Percentiles rank a stretch among this genome's conserved stretches.
Conservation (phyloP, 1,140 invertebrate genomes). For the Bombus confusus region DNA sequence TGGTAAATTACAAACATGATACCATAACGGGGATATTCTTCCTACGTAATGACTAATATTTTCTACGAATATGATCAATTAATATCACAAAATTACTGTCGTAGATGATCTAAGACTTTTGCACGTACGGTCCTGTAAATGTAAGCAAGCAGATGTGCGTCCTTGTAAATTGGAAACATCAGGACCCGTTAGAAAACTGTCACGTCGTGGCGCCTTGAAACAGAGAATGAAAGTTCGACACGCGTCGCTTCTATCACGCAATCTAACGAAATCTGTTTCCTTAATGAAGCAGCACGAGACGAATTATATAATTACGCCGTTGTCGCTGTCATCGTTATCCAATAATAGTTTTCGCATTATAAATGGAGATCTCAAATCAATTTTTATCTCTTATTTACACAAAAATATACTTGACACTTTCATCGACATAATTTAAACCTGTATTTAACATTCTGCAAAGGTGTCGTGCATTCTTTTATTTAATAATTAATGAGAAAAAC, state of each 20-base stretch:
- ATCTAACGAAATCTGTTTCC: conserved; percentile 57
- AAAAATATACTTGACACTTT: background rate
- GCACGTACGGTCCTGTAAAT: too few species aligned
- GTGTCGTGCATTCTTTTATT: background rate
- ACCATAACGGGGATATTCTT: too few species aligned
- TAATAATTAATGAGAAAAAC: background rate
- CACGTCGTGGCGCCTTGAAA: background rate
- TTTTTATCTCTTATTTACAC: background rate
- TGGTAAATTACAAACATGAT: too few species aligned
- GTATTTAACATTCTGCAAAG: background rate
- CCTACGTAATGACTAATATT: background rate
- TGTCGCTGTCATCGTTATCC: conserved; percentile 22
- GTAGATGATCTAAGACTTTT: background rate
- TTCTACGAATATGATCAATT: background rate
- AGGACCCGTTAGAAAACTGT: conserved; percentile 5
- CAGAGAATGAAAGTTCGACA: conserved; percentile 59
- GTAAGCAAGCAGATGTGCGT: background rate
- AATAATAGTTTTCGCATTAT: conserved; percentile 1
- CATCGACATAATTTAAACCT: too few species aligned
- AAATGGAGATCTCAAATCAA: background rate
- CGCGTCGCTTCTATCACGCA: conserved; percentile 42
- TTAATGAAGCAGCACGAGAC: conserved; percentile 27
- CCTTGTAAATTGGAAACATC: background rate
- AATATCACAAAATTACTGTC: background rate
- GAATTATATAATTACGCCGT: conserved; percentile 50